phyloP scores from a whole-genome alignment of 2,797 vertebrate genomes.

The Gymnocypris eckloni region DNA sequence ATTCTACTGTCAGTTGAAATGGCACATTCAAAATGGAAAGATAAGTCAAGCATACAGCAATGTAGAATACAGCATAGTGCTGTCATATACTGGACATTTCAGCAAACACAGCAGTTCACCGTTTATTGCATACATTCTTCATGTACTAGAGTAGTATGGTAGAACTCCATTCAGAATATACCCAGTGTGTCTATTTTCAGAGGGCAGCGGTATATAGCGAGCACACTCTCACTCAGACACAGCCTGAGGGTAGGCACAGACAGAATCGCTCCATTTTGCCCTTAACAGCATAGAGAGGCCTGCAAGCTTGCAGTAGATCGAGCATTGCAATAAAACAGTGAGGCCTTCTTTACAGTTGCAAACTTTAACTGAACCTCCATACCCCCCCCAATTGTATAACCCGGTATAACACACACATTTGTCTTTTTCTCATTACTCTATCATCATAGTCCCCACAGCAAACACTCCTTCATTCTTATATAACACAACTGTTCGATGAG shows the following conservation, averaged over 20 bases:
- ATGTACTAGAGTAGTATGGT: background rate
- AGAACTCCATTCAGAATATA: constrained; percentile 11
- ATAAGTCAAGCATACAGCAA: background rate
- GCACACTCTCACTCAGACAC: constrained; percentile 44
- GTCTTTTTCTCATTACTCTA: constrained; percentile 60
- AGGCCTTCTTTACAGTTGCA: constrained; percentile 49
- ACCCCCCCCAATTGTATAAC: constrained; percentile 37
- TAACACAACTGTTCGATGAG: constrained; percentile 49
- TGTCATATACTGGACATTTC: background rate
- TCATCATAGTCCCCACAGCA: constrained; percentile 54
- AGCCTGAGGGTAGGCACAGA: constrained; percentile 38
- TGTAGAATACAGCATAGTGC: constrained; percentile 13
- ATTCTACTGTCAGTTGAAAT: background rate
- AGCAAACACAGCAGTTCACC: background rate
- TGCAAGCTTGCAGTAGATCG: constrained; percentile 78
- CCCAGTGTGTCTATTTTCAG: constrained; percentile 22
- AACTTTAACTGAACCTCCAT: constrained; percentile 53
- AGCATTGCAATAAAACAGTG: constrained; percentile 80
- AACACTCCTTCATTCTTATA: constrained; percentile 58
- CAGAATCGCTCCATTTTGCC: constrained; percentile 57
- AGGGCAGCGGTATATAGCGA: constrained; percentile 20
- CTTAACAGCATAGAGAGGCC: constrained; percentile 76
- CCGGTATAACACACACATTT: constrained; percentile 48
- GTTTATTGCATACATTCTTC: background rate
- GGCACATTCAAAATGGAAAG: background rate